A percentile compares a stretch with the other conserved stretches of the same genome.
Conservation (phyloP, 1,140 invertebrate genomes). For the Ceratosolen solmsi region DNA sequence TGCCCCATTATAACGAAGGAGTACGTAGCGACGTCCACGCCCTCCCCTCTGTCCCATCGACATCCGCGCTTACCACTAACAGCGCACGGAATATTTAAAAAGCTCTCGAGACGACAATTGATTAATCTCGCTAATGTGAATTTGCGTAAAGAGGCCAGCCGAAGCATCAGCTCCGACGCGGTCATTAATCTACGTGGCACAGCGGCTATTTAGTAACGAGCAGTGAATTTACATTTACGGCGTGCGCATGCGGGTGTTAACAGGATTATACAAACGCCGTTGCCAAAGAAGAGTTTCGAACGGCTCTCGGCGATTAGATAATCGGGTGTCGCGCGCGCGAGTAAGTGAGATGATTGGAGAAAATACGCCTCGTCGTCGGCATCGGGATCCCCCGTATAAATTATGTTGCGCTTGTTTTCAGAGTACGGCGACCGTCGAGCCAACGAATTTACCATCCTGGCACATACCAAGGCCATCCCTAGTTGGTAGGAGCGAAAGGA, state of each 20-base stretch:
- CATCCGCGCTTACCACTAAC: too few relatives aligned
- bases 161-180: neutral
- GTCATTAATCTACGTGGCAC: neutral
- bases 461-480: constrained; percentile 85
- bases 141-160: neutral
- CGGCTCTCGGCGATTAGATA: constrained; percentile 8
- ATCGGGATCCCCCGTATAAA: neutral
- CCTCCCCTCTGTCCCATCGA: too few relatives aligned
- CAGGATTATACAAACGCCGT: neutral
- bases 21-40: too few relatives aligned
- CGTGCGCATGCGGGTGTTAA: neutral
- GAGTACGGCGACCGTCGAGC: constrained; percentile 18
- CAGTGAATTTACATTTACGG: neutral
- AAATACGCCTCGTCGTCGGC: neutral
- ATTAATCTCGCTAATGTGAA: neutral
- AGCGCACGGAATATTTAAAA: too few relatives aligned
- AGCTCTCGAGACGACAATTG: neutral
- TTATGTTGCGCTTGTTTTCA: constrained; percentile 5
- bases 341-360: neutral
- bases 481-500: constrained; percentile 68
- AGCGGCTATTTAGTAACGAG: neutral
- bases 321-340: neutral
- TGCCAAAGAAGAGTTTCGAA: neutral
- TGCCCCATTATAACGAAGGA: too few relatives aligned
- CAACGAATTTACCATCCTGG: constrained; percentile 72